A percentile compares a stretch with the other conserved stretches of the same genome.
These are phyloP conservation scores for Falco columbarius DNA, from an alignment of 2,797 vertebrate species.

Conservation along the genomic window DNA sequence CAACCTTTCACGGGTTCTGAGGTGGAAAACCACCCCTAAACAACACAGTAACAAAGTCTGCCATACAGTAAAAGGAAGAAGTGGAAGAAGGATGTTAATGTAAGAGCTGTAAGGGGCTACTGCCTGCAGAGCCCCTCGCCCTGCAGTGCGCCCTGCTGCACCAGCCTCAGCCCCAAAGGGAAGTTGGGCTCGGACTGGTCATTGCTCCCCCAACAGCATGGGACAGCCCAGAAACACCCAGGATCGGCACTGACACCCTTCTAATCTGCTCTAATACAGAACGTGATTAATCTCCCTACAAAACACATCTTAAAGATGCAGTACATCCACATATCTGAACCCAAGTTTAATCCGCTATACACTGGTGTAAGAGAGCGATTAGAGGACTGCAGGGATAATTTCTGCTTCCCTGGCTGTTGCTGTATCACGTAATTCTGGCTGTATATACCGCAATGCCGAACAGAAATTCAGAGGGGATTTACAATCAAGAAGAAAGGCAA, in stretches of 20 bases:
- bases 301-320: background rate
- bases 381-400: background rate
- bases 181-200: slow-evolving; percentile 46
- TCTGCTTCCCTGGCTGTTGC: background rate
- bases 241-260: background rate
- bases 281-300: slow-evolving; percentile 14
- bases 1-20: background rate
- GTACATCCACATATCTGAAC: background rate
- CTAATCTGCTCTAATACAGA: background rate
- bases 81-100: background rate
- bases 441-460: background rate
- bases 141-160: slow-evolving; percentile 11
- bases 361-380: background rate
- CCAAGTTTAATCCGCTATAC: slow-evolving; percentile 2
- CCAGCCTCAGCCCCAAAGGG: slow-evolving; percentile 53
- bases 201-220: slow-evolving; percentile 75
- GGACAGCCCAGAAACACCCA: slow-evolving; percentile 72
- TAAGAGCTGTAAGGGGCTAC: background rate
- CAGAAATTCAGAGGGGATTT: background rate
- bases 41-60: slow-evolving; percentile 1
- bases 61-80: background rate
- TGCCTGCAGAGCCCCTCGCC: slow-evolving; percentile 23
- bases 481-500: background rate
- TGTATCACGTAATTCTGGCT: background rate
- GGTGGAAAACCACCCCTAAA: background rate